Percentiles rank a stretch among this genome's conserved stretches.
phyloP scores from a whole-genome alignment of 2,888 invertebrate genomes.

The Chesias legatella region DNA sequence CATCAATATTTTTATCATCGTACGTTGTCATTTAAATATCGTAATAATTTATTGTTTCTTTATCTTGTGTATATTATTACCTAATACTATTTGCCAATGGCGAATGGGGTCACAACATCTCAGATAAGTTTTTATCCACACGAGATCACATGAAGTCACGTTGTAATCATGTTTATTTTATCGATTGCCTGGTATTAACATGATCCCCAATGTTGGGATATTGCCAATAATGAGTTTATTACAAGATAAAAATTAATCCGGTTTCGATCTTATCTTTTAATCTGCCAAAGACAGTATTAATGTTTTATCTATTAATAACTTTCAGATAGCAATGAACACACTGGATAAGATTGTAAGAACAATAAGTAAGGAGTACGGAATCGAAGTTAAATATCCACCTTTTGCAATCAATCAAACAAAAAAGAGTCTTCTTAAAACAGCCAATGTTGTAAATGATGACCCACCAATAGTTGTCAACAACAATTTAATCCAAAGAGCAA shows the following conservation, averaged over 20 bases:
- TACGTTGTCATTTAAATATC: no score
- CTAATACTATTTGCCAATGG: slow-evolving; percentile 1
- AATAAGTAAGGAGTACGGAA: slow-evolving; percentile 44
- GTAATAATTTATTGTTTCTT: no score
- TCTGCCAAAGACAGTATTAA: not conserved
- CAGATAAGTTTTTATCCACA: no score
- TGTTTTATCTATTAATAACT: slow-evolving; percentile 26
- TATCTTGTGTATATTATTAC: not conserved
- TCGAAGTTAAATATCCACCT: slow-evolving; percentile 47
- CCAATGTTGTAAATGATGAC: slow-evolving; percentile 39
- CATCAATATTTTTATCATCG: no score
- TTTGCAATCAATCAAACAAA: slow-evolving; percentile 39
- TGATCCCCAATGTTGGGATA: no score
- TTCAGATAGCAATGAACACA: slow-evolving; percentile 83
- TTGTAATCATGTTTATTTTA: no score
- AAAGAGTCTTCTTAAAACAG: slow-evolving; percentile 24
- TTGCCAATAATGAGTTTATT: slow-evolving; percentile 1
- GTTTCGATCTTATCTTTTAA: not conserved
- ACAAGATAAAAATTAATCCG: not conserved
- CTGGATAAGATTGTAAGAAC: slow-evolving; percentile 77
- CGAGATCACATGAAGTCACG: no score
- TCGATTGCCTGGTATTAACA: no score
- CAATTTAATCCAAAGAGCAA: slow-evolving; percentile 49
- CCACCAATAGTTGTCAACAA: slow-evolving; percentile 51
- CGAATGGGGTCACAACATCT: not conserved